Percentiles rank a stretch among this genome's conserved stretches.
These are phyloP conservation scores for Parnassius glacialis DNA, from an alignment of 2,888 invertebrate genomes.

Conservation along the genomic window DNA sequence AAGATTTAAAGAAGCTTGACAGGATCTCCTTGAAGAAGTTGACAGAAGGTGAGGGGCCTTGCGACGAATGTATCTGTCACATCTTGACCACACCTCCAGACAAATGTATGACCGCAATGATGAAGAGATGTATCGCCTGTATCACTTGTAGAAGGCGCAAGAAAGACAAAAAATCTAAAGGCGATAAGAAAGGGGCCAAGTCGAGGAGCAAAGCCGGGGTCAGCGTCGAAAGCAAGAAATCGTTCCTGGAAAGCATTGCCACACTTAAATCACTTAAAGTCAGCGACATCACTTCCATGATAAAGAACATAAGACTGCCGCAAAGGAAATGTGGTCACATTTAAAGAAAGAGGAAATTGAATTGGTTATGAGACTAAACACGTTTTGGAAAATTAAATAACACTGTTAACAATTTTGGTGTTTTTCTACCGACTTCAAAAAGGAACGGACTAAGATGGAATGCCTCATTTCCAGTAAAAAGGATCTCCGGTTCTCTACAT, in stretches of 20 bases:
- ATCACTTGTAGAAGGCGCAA: not conserved
- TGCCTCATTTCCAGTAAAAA: too few species aligned
- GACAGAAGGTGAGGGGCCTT: conserved; percentile 12
- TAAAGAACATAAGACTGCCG: too few species aligned
- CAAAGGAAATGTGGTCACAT: too few species aligned
- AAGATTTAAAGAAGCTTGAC: conserved; percentile 11
- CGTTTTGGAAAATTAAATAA: too few species aligned
- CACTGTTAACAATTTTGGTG: too few species aligned
- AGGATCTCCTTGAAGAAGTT: conserved; percentile 9
- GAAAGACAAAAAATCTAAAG: not conserved
- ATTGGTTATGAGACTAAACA: too few species aligned
- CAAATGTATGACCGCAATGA: not conserved
- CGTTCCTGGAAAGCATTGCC: not conserved
- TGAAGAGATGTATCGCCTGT: not conserved
- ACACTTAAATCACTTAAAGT: not conserved
- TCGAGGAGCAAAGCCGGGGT: not conserved
- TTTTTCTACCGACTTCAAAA: too few species aligned
- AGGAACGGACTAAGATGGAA: too few species aligned
- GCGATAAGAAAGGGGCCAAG: not conserved
- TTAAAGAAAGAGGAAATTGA: too few species aligned
- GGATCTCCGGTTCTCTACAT: too few species aligned
- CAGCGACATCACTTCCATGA: not conserved
- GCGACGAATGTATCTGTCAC: conserved; percentile 19
- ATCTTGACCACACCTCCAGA: conserved; percentile 3
- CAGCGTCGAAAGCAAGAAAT: too few species aligned